Evolutionary conservation across 2,888 invertebrate species (phyloP).

Genomic region (Acheta domesticus): DNA sequence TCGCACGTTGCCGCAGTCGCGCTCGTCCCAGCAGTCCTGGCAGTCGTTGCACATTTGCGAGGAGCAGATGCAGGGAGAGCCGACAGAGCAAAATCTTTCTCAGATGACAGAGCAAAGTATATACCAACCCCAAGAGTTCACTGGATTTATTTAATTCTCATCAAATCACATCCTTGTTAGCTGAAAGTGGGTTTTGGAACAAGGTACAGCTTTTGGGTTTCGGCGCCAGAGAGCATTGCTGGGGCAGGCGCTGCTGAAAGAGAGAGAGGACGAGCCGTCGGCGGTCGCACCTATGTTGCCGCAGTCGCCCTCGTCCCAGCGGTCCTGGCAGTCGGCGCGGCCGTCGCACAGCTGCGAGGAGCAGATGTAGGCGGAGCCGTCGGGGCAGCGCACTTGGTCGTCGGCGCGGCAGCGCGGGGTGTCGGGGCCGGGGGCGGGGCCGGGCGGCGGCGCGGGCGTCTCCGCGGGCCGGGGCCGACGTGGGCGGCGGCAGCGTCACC

Average conservation of each 20-base stretch:
- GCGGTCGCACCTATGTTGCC: slow-evolving; percentile 32
- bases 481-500: background rate
- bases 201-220: too few relatives aligned
- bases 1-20: slow-evolving; percentile 49
- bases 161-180: too few relatives aligned
- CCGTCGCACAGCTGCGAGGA: slow-evolving; percentile 62
- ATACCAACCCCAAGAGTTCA: too few relatives aligned
- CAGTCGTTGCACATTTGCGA: slow-evolving; percentile 69
- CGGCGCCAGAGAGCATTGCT: too few relatives aligned
- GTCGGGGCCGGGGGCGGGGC: slow-evolving; percentile 23
- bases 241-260: background rate
- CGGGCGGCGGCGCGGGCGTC: background rate
- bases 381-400: slow-evolving; percentile 52
- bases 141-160: too few relatives aligned
- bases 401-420: slow-evolving; percentile 51
- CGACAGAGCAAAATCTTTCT: slow-evolving; percentile 55
- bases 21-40: slow-evolving; percentile 65
- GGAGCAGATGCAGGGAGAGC: slow-evolving; percentile 54
- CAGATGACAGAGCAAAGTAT: too few relatives aligned
- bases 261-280: slow-evolving; percentile 23
- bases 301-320: slow-evolving; percentile 66
- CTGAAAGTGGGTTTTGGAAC: too few relatives aligned
- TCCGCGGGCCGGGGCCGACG: background rate
- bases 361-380: slow-evolving; percentile 55
- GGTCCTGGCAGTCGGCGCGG: slow-evolving; percentile 59